Base-by-base conservation (phyloP, 2,888 invertebrate genomes). In the Slavum lentiscoides region DNA sequence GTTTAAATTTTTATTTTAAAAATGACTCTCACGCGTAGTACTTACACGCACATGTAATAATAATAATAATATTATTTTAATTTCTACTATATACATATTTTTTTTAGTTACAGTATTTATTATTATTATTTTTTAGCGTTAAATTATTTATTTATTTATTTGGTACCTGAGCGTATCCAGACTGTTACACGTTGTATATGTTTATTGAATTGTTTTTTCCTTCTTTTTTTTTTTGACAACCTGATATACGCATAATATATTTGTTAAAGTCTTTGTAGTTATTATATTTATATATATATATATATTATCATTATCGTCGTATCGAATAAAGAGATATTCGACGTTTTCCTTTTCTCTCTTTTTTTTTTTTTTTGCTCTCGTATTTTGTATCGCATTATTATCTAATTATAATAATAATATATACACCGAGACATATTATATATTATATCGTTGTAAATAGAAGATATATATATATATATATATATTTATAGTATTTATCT, bases 171-270 rank as follows among this genome's bases (percentile, higher is more conserved):
- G 77, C 39, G 70, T 70, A 69, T 61, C 61, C 68, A 69, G 76
- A 80, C 77, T 80, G 77, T 80, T 80, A 70, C 37, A 80, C 19
- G 62, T 80, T 80, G 69, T 70, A 70, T 80, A 70, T 80, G 70
- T 80, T 80, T 80, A 80, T 80, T 21, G 15, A 72, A 72, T 80
- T 72, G 55, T 80, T 80, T 80, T 80, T 70, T n/a, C 3, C 15
- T n/a, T n/a, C 49, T 9, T 9, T 7, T 9, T 30, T 11, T 9
- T 9, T 9, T 9, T 61, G 30, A 55, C 55, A 8, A 58, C 61
- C 30, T 70, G 37, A 37, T 64, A 23, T 58, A 13, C 59, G 15
- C 59, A 23, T 74, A 37, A 30, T 68, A 9, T 69, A 77, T 77
- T 77, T 77, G 69, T 77, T 77, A 69, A 70, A 77, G 55, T 77